Conservation (phyloP, 2,113 vertebrate species). For the Gavialis gangeticus region DNA sequence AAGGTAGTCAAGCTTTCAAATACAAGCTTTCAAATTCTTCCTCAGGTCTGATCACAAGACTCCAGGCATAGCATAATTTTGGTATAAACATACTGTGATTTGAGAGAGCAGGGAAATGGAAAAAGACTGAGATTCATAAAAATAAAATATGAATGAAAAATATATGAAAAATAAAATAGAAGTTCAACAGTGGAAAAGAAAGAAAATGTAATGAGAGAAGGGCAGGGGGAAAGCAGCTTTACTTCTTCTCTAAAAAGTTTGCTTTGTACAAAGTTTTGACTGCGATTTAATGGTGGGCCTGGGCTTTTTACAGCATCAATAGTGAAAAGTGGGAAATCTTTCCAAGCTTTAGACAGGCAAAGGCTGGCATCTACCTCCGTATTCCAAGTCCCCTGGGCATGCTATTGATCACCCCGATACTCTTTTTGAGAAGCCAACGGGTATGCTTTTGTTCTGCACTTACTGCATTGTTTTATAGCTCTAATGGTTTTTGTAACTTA, state of each 20-base stretch:
- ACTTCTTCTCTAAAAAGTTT: not conserved
- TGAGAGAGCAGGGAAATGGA: too few species aligned
- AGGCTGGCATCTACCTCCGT: not conserved
- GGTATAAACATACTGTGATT: too few species aligned
- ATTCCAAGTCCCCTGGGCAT: not conserved
- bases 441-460: not conserved
- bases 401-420: not conserved
- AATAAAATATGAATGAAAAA: not conserved
- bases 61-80: too few species aligned
- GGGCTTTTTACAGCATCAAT: not conserved
- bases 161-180: not conserved
- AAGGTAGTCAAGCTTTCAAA: too few species aligned
- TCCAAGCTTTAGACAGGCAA: not conserved
- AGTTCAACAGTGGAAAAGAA: not conserved
- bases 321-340: not conserved
- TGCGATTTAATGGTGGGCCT: not conserved
- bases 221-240: too few species aligned
- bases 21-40: too few species aligned
- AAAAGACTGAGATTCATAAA: too few species aligned
- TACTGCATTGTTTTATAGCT: not conserved
- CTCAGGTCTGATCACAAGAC: too few species aligned
- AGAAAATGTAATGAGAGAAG: too few species aligned
- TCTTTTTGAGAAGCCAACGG: not conserved
- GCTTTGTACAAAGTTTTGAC: not conserved
- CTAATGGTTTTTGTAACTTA: not conserved